Conservation (phyloP, 2,113 vertebrate genomes). For the Chaenocephalus aceratus region DNA sequence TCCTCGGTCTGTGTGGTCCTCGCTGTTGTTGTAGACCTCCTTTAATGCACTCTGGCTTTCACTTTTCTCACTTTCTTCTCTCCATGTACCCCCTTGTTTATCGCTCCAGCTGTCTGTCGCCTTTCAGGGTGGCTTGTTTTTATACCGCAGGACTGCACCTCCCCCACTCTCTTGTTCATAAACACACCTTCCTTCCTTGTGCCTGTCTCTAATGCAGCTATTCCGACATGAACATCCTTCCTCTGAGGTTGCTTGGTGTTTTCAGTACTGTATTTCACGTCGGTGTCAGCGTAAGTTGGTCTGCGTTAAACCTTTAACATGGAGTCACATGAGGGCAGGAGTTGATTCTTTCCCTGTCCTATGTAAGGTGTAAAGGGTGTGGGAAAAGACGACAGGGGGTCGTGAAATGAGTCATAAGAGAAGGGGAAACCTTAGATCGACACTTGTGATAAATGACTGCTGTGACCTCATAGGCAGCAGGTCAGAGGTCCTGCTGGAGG, state of each 20-base stretch:
- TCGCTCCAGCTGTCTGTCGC: constrained; percentile 49
- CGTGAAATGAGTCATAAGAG: constrained; percentile 41
- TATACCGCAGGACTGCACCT: constrained; percentile 18
- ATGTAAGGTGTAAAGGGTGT: neutral
- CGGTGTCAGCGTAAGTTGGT: neutral
- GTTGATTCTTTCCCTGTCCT: constrained; percentile 6
- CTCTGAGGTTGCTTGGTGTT: constrained; percentile 4
- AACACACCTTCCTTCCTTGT: constrained; percentile 14
- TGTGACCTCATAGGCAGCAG: constrained; percentile 58
- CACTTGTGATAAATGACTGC: constrained; percentile 59
- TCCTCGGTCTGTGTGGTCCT: constrained; percentile 37
- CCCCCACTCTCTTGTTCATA: constrained; percentile 31
- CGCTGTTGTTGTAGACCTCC: constrained; percentile 17
- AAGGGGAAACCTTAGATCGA: constrained; percentile 47
- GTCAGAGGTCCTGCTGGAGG: constrained; percentile 56
- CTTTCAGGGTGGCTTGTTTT: constrained; percentile 20
- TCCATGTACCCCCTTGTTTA: constrained; percentile 24
- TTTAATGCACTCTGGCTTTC: constrained; percentile 50
- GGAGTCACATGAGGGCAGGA: constrained; percentile 18
- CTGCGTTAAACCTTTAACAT: neutral
- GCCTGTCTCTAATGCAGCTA: constrained; percentile 3
- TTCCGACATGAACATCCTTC: constrained; percentile 15
- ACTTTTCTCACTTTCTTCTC: constrained; percentile 45
- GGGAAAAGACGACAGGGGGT: constrained; percentile 26
- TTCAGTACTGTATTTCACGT: neutral